These are phyloP conservation scores for Eurytoma adleriae DNA, from an alignment of 2,888 invertebrate species.

Conservation along the genomic window DNA sequence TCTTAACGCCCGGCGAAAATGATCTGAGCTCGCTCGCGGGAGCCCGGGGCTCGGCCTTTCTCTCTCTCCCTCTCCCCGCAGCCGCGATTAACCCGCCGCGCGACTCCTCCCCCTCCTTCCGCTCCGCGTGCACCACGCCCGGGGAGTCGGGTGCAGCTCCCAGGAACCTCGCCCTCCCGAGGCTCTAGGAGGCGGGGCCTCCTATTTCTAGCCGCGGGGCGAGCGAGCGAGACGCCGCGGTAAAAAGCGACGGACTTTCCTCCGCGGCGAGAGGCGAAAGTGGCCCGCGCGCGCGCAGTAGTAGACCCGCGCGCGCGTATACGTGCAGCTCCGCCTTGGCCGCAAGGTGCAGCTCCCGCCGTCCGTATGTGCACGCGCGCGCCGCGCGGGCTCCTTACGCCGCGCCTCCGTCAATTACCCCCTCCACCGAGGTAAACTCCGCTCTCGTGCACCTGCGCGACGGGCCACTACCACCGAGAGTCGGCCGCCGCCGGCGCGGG, in stretches of 20 bases:
- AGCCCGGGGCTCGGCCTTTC: neutral
- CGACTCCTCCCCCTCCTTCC: slow-evolving; percentile 47
- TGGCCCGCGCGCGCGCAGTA: slow-evolving; percentile 49
- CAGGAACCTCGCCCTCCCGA: slow-evolving; percentile 58
- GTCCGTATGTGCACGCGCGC: too few species aligned
- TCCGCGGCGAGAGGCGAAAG: slow-evolving; percentile 15
- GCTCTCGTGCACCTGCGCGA: slow-evolving; percentile 57
- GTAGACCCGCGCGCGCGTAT: slow-evolving; percentile 32
- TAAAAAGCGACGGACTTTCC: slow-evolving; percentile 47
- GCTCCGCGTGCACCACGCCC: slow-evolving; percentile 40
- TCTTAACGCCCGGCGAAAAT: slow-evolving; percentile 40
- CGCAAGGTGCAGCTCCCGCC: slow-evolving; percentile 2
- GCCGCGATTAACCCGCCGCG: slow-evolving; percentile 48
- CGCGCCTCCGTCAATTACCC: slow-evolving; percentile 61
- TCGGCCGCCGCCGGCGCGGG: neutral
- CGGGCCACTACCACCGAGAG: neutral
- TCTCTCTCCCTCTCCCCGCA: slow-evolving; percentile 1
- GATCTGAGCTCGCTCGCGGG: slow-evolving; percentile 28
- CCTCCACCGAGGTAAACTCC: slow-evolving; percentile 47
- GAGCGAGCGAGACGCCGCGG: slow-evolving; percentile 45
- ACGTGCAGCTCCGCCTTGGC: slow-evolving; percentile 60
- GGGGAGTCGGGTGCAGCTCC: slow-evolving; percentile 47
- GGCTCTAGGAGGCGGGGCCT: slow-evolving; percentile 73
- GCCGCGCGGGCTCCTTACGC: slow-evolving; percentile 35
- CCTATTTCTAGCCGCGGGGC: slow-evolving; percentile 69